Base-by-base conservation (phyloP, 1,140 invertebrate genomes). In the Heliothis subflexa region DNA sequence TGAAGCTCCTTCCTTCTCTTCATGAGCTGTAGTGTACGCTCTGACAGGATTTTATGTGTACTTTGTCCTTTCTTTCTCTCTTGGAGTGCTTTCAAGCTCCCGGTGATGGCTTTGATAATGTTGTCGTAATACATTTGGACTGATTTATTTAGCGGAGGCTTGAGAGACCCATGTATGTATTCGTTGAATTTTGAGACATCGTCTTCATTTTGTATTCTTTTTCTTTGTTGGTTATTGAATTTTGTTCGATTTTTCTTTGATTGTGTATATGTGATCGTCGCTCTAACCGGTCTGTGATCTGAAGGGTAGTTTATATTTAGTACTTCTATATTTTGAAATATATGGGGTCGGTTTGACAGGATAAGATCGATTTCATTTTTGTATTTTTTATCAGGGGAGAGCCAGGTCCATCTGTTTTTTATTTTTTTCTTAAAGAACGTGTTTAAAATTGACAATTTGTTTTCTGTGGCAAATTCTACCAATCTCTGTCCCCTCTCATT, bases 81-180 rank as follows among this genome's bases (percentile, higher is more conserved):
- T 57, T 52, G 59, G 18, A 49, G 74, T 10, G 16, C n/a, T 40
- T 74, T 49, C 2, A 82, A 16, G 47, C 83, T 82, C 45, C 77
- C 50, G 10, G 55, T 79, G 11, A 84, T 82, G 33, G 54, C n/a
- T 2, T 77, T 61, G 61, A 75, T 11, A 78, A 82, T 18, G 54
- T 62, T 71, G 18, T 86, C 64, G 28, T 84, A 75, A 18, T 71
- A 81, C 14, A 10, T 12, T 71, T 84, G 79, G 45, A 80, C 71
- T 10, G 61, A 64, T n/a, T 3, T 45, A 7, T 13, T 45, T 14
- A 9, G 2, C 12, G 2, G 10, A 1, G 5, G 11, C 4, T 64
- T 14, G 14, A 45, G 61, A n/a, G 10, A 4, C 10, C 14, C 25
- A 2, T n/a, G 3, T 11, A 59, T 28, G 25, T 13, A 28, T 2